phyloP scores from a whole-genome alignment of 2,888 invertebrate species.

The Strigamia maritima region DNA sequence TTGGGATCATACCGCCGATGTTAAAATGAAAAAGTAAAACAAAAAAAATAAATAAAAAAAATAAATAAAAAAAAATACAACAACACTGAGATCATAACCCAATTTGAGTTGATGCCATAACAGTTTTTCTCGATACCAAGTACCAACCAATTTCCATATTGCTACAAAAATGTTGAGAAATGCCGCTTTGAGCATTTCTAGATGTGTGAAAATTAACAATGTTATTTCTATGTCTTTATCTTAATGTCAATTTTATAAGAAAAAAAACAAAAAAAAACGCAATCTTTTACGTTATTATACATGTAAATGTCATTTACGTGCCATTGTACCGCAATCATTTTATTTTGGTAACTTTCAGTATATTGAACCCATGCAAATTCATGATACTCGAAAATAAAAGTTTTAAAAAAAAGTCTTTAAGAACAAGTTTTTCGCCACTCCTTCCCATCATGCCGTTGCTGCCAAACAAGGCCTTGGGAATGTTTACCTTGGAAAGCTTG shows the following conservation, averaged over 20 bases:
- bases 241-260: background rate
- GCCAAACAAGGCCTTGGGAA: slow-evolving; percentile 18
- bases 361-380: background rate
- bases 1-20: slow-evolving; percentile 70
- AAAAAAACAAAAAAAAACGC: no score
- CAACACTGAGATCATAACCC: background rate
- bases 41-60: background rate
- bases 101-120: no score
- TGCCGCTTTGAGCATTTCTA: background rate
- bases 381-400: background rate
- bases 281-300: background rate
- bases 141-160: no score
- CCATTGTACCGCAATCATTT: slow-evolving; percentile 7
- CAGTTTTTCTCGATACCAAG: no score
- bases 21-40: background rate
- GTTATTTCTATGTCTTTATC: no score
- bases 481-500: slow-evolving; percentile 27
- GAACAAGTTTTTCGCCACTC: background rate
- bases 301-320: slow-evolving; percentile 10
- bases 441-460: background rate
- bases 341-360: background rate
- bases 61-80: background rate
- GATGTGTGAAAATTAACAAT: background rate
- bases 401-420: background rate
- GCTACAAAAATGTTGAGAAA: no score